These are phyloP conservation scores for Glaucomys volans DNA, from an alignment of 2,113 vertebrate genomes.

Conservation along the genomic window DNA sequence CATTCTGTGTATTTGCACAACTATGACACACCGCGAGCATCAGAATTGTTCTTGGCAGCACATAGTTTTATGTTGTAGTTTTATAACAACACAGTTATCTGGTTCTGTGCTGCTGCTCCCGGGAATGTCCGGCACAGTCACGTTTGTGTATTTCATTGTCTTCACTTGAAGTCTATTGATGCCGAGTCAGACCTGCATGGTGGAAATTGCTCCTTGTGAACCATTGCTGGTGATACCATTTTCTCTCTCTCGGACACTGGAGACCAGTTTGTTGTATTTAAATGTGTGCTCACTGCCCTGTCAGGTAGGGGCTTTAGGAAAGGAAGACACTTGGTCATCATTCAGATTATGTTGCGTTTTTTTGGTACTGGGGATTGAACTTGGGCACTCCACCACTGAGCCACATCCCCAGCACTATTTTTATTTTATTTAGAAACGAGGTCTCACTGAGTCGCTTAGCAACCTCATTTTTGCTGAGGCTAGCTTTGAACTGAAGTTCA, in stretches of 20 bases:
- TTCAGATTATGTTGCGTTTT: neutral
- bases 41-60: constrained; percentile 19
- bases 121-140: neutral
- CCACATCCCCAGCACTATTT: no score
- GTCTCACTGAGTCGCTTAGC: no score
- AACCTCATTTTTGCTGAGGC: no score
- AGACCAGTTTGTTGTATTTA: neutral
- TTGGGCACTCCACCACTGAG: no score
- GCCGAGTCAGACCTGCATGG: neutral
- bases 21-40: neutral
- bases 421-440: no score
- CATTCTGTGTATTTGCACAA: neutral
- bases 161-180: neutral
- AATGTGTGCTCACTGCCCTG: neutral
- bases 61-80: constrained; percentile 32
- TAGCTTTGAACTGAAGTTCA: no score
- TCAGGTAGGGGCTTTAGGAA: neutral
- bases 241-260: neutral
- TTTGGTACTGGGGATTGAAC: no score
- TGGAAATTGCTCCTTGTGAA: neutral
- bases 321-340: neutral
- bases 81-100: neutral
- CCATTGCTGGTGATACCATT: neutral
- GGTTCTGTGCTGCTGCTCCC: neutral
- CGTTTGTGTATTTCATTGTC: neutral